Evolutionary conservation across 2,888 invertebrate species (phyloP).

Genomic region (Eucera pruinosa): DNA sequence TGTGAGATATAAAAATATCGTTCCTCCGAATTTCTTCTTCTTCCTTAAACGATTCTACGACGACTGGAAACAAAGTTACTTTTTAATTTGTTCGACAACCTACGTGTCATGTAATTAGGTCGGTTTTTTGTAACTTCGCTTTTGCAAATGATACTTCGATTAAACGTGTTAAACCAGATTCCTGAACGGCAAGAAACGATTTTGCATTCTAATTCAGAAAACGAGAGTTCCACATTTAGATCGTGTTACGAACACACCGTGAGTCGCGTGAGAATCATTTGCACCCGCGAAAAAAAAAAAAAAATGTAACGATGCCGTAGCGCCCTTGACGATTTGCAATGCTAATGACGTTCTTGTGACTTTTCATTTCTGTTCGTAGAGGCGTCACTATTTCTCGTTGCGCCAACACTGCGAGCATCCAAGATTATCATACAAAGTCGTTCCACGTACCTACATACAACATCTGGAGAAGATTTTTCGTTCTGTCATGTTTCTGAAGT

Average conservation of each 20-base stretch:
- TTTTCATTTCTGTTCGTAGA: slow-evolving; percentile 43
- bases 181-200: not conserved
- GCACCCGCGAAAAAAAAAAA: slow-evolving; percentile 29
- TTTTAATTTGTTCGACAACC: no score
- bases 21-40: no score
- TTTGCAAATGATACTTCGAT: not conserved
- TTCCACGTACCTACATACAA: not conserved
- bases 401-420: not conserved
- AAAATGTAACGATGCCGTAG: slow-evolving; percentile 38
- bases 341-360: slow-evolving; percentile 57
- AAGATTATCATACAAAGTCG: slow-evolving; percentile 18
- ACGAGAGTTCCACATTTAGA: slow-evolving; percentile 23
- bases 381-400: slow-evolving; percentile 31
- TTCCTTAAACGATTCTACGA: no score
- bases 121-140: no score
- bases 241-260: slow-evolving; percentile 22
- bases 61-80: no score
- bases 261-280: slow-evolving; percentile 46
- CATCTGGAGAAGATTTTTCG: not conserved
- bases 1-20: no score
- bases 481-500: not conserved
- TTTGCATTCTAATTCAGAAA: slow-evolving; percentile 28
- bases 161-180: not conserved
- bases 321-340: slow-evolving; percentile 61
- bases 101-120: no score